phyloP scores from a whole-genome alignment of 2,113 vertebrate species.

The Neodontobutis hainanensis region DNA sequence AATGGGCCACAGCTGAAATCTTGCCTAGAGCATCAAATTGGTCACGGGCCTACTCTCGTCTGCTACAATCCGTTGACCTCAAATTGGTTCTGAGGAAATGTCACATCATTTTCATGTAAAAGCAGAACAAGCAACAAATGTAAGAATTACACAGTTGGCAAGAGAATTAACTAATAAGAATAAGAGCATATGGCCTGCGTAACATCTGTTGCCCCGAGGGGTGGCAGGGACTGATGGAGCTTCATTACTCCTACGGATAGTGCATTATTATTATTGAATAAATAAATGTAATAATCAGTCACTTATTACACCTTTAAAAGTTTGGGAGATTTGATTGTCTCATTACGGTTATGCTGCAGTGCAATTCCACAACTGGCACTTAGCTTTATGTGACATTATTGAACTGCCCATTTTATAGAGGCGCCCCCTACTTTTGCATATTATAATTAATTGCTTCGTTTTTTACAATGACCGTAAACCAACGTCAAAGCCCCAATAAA shows the following conservation, averaged over 20 bases:
- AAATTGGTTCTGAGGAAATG: constrained; percentile 27
- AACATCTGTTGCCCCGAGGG: constrained; percentile 83
- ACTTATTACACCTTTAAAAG: constrained; percentile 54
- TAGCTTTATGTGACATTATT: background rate
- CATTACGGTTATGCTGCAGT: constrained; percentile 24
- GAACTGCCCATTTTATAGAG: background rate
- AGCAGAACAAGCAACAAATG: constrained; percentile 48
- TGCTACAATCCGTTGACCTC: constrained; percentile 21
- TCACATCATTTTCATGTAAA: constrained; percentile 38
- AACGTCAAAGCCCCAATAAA: background rate
- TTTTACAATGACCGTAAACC: background rate
- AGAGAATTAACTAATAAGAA: constrained; percentile 44
- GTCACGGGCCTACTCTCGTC: background rate
- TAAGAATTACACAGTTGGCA: constrained; percentile 32
- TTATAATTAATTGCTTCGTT: background rate
- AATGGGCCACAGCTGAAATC: background rate
- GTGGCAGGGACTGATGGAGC: constrained; percentile 61
- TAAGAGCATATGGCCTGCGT: constrained; percentile 74
- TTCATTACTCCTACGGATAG: constrained; percentile 73
- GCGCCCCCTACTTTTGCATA: constrained; percentile 2
- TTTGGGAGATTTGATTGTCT: constrained; percentile 44
- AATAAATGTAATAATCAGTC: constrained; percentile 74
- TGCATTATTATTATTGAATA: constrained; percentile 79
- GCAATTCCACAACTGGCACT: background rate
- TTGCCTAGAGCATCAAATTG: background rate